Evolutionary conservation across 1,140 invertebrate species (phyloP).

Genomic region (Papilio machaon): DNA sequence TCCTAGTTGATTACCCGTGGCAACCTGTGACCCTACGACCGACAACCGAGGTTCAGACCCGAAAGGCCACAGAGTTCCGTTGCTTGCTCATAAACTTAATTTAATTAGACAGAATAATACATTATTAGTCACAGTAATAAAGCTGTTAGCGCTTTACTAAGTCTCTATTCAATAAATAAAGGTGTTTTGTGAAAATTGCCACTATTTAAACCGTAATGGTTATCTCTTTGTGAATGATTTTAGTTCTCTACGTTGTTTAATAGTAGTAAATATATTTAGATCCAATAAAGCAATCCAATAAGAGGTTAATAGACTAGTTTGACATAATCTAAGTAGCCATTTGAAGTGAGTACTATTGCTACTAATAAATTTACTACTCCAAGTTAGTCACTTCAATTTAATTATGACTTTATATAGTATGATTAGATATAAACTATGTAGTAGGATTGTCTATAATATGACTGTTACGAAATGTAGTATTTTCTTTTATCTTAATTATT

Average conservation of each 20-base stretch:
- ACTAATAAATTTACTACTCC: background rate
- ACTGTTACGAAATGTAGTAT: background rate
- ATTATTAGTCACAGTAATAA: conserved; percentile 38
- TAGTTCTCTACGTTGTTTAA: conserved; percentile 14
- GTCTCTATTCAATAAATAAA: conserved; percentile 14
- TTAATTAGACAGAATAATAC: conserved; percentile 41
- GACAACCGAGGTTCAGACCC: conserved; percentile 33
- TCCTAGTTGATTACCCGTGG: conserved; percentile 6
- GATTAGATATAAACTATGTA: background rate
- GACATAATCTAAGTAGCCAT: conserved; percentile 21
- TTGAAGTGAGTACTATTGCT: background rate
- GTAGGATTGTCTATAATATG: background rate
- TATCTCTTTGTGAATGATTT: conserved; percentile 16
- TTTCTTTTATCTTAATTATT: no score
- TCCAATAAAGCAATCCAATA: conserved; percentile 30
- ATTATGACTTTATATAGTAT: background rate
- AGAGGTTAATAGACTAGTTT: conserved; percentile 25
- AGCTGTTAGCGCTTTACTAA: conserved; percentile 38
- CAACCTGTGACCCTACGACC: conserved; percentile 26
- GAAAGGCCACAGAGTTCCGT: conserved; percentile 22
- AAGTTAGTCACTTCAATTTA: background rate
- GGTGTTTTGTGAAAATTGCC: background rate
- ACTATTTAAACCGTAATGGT: conserved; percentile 12
- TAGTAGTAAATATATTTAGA: conserved; percentile 8
- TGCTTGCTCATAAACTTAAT: conserved; percentile 36